A percentile compares a stretch with the other conserved stretches of the same genome.
These are phyloP conservation scores for Anorthoa munda DNA, from an alignment of 2,888 invertebrate species.

Conservation along the genomic window DNA sequence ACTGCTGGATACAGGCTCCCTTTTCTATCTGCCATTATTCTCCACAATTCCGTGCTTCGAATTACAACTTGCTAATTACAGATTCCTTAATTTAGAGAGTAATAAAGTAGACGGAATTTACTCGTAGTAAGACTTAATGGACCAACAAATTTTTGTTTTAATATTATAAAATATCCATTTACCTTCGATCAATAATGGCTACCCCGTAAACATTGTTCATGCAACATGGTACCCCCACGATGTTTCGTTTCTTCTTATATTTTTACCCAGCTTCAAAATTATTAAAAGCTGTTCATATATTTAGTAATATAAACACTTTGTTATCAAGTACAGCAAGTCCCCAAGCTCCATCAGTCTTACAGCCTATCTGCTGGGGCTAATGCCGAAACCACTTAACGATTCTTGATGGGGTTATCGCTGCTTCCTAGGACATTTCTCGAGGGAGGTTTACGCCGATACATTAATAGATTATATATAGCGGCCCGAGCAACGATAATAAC, in stretches of 20 bases:
- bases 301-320: constrained; percentile 19
- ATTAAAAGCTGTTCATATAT: constrained; percentile 3
- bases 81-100: not conserved
- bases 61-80: not conserved
- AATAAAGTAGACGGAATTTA: not conserved
- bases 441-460: constrained; percentile 50
- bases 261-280: not conserved
- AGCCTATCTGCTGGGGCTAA: constrained; percentile 49
- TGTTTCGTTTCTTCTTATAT: no score
- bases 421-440: constrained; percentile 55
- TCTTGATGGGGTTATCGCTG: constrained; percentile 64
- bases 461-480: constrained; percentile 37
- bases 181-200: not conserved
- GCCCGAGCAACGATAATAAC: constrained; percentile 8
- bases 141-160: not conserved
- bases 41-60: no score
- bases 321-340: constrained; percentile 37
- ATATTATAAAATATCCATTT: not conserved
- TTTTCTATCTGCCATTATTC: not conserved
- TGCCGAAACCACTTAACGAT: constrained; percentile 64
- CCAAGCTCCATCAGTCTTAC: constrained; percentile 33
- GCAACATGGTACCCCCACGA: not conserved
- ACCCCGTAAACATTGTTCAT: not conserved
- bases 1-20: not conserved
- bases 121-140: not conserved